Evolutionary conservation across 2,113 vertebrate genomes (phyloP).

Genomic region (Struthio camelus): DNA sequence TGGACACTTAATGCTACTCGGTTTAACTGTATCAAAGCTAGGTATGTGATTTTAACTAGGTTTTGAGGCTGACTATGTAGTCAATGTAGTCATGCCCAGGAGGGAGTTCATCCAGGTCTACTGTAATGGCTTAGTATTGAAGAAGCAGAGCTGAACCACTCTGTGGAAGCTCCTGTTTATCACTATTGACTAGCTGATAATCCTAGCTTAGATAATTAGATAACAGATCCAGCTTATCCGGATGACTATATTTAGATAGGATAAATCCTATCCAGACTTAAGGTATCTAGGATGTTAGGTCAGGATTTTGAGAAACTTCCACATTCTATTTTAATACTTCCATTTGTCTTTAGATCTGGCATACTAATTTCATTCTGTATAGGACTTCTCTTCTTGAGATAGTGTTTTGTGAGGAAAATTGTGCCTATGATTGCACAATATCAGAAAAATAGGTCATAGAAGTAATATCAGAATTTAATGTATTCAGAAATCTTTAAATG

Average conservation of each 20-base stretch:
- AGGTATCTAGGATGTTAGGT: neutral
- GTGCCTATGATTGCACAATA: neutral
- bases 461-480: neutral
- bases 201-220: neutral
- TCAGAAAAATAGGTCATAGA: neutral
- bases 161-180: neutral
- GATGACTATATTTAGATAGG: neutral
- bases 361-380: neutral
- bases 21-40: accelerated
- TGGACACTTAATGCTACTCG: neutral
- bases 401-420: neutral
- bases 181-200: neutral
- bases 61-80: neutral
- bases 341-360: neutral
- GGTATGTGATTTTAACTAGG: neutral
- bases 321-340: neutral
- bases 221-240: neutral
- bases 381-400: neutral
- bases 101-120: neutral
- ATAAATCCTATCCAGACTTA: neutral
- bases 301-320: neutral
- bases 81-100: neutral
- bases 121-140: neutral
- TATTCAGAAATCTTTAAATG: slow-evolving; percentile 24
- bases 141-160: neutral